Base-by-base conservation (phyloP, 2,888 invertebrate genomes). In the Polia nebulosa region DNA sequence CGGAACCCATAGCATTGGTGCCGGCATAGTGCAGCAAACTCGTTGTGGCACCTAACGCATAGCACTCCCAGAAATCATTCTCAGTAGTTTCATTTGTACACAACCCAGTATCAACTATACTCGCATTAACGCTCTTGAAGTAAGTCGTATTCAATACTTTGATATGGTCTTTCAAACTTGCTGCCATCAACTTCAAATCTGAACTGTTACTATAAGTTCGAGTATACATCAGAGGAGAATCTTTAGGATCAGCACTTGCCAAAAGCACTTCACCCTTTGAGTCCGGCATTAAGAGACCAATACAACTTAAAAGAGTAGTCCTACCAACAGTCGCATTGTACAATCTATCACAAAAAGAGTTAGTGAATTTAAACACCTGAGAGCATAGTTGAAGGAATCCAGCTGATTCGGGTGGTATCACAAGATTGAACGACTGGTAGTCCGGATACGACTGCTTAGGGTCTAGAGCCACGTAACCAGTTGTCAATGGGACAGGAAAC, bases 101-200 rank as follows among this genome's bases (percentile, higher is more conserved):
- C 0, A 87, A 61, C 4, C 75, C 75, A 0, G 86, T 44, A 59
- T 88, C 80, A 0, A 85, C 55, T 15, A 83, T 69, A 25, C 67
- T 52, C 1, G 85, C 87, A 9, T 74, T 72, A 0, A 87, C 67
- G 25, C 69, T 76, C 53, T 65, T 78, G 51, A 88, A 87, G 27
- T 75, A 74, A 1, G 76, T 77, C 1, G 86, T 87, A 5, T 89
- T 76, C 0, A 80, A 45, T 0, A 90, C 77, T 34, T 62, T 80
- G 5, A 81, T 51, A 32, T 76, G 88, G 44, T 89, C 86, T 56
- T 82, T 67, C 0, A 89, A 67, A 36, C 66, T 83, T n/a, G 58
- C 52, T 0, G 81, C 86, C 51, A 84, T 80, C 4, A 77, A 56
- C 0, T 81, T 72, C 55, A 89, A 51, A 44, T 90, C 90, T 1